Conservation (phyloP, 2,888 invertebrate species). For the Gari tellinella region DNA sequence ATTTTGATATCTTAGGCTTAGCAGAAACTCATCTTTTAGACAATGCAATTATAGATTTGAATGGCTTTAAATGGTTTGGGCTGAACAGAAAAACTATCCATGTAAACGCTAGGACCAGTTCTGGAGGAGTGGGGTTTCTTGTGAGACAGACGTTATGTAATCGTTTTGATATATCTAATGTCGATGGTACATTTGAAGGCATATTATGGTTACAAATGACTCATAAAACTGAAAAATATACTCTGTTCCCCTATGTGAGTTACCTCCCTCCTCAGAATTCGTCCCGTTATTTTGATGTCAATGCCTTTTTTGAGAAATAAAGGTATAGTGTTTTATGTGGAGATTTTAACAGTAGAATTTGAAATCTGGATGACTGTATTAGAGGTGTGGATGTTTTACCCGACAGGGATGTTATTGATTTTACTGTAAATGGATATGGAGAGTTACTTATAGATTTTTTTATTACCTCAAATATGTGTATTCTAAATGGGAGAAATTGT, state of each 20-base stretch:
- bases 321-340: conserved; percentile 14
- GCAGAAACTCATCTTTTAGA: conserved; percentile 20
- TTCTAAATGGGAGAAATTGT: conserved; percentile 13
- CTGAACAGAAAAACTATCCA: conserved; percentile 21
- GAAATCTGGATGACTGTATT: conserved; percentile 23
- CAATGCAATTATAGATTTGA: conserved; percentile 9
- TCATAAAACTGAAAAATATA: too few species aligned
- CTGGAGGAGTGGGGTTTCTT: conserved; percentile 20
- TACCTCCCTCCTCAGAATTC: too few species aligned
- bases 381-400: conserved; percentile 10
- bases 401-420: conserved; percentile 11
- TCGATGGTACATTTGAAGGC: too few species aligned
- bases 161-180: too few species aligned
- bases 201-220: too few species aligned
- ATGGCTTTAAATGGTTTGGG: conserved; percentile 25
- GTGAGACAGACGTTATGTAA: too few species aligned
- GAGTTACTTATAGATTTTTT: conserved; percentile 2
- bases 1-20: conserved; percentile 30
- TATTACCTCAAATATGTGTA: too few species aligned
- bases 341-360: too few species aligned
- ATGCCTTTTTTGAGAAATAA: conserved; percentile 25
- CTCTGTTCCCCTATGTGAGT: too few species aligned
- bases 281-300: too few species aligned
- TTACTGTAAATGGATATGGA: too few species aligned
- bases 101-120: conserved; percentile 27